Base-by-base conservation (phyloP, 2,113 vertebrate species). In the Nothoprocta perdicaria region DNA sequence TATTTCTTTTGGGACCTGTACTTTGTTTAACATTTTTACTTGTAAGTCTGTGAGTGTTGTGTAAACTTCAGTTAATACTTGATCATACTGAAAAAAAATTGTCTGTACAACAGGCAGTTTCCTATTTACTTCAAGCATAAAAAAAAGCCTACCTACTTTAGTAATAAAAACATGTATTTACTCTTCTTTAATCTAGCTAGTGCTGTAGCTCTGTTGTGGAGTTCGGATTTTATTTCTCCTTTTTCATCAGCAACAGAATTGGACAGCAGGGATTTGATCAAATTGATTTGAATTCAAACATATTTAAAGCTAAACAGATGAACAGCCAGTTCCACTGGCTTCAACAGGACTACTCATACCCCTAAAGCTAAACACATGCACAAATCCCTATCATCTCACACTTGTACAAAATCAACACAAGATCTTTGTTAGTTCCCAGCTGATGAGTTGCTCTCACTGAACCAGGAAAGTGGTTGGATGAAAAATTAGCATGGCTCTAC, bases 171-270 rank as follows among this genome's bases (percentile, higher is more conserved):
- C 4, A 73, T 0, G 6, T 5, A 45, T 69, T 84, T 67, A 8
- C 46, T 71, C 27, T 14, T 61, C 69, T 63, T 72, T 62, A 27
- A 45, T 73, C n/a, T 71, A 82, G 50, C 21, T 58, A 66, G 23
- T 76, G 27, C 79, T 62, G 45, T n/a, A 87, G 81, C 12, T 92
- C 50, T 88, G 55, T 75, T 3, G 8, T 38, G 22, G 41, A 74
- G 46, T 38, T 31, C 92, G 85, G 68, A 52, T 85, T 91, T 94
- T 89, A 84, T 78, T 92, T 83, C 88, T 89, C 72, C 88, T 80
- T 91, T 46, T 67, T 95, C 68, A 79, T 91, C 62, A 78, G 80
- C 40, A 91, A 79, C 52, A 48, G 66, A 94, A 93, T 84, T 90
- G 83, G 84, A 62, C 90, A 88, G 71, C 12, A 60, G 90, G 74